phyloP scores from a whole-genome alignment of 2,797 vertebrate genomes.

The Helicolenus hilgendorfi region DNA sequence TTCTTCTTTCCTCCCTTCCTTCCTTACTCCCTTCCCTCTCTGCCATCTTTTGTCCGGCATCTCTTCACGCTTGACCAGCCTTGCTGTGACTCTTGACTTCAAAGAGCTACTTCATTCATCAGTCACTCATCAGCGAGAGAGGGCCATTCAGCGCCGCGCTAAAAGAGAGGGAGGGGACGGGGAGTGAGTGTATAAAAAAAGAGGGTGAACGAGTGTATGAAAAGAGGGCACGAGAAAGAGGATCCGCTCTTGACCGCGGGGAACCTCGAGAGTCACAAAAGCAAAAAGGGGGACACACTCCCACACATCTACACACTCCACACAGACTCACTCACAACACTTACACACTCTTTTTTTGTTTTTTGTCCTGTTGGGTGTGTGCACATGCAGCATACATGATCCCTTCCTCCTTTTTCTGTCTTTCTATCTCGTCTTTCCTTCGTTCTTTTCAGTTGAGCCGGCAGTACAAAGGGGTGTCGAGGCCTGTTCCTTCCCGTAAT shows the following conservation, averaged over 20 bases:
- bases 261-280: slow-evolving; percentile 76
- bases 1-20: not conserved
- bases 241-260: slow-evolving; percentile 84
- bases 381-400: slow-evolving; percentile 41
- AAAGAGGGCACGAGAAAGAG: slow-evolving; percentile 79
- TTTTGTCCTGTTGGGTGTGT: slow-evolving; percentile 44
- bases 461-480: slow-evolving; percentile 51
- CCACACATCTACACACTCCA: slow-evolving; percentile 55
- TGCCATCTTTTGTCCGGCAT: slow-evolving; percentile 81
- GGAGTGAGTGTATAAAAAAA: slow-evolving; percentile 77
- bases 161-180: slow-evolving; percentile 81
- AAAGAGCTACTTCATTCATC: slow-evolving; percentile 90
- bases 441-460: slow-evolving; percentile 53
- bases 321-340: slow-evolving; percentile 24
- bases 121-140: slow-evolving; percentile 86
- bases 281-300: slow-evolving; percentile 52
- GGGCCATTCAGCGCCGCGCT: slow-evolving; percentile 79
- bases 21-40: slow-evolving; percentile 43
- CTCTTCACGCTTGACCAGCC: slow-evolving; percentile 87
- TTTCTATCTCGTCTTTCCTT: slow-evolving; percentile 41
- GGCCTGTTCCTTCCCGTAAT: slow-evolving; percentile 69
- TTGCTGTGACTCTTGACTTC: slow-evolving; percentile 89
- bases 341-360: slow-evolving; percentile 8
- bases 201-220: slow-evolving; percentile 74
- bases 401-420: slow-evolving; percentile 25